Evolutionary conservation across 2,888 invertebrate genomes (phyloP), one percentile per base, ranked within the genome.

Genomic region (Drosophila vallismaia): DNA sequence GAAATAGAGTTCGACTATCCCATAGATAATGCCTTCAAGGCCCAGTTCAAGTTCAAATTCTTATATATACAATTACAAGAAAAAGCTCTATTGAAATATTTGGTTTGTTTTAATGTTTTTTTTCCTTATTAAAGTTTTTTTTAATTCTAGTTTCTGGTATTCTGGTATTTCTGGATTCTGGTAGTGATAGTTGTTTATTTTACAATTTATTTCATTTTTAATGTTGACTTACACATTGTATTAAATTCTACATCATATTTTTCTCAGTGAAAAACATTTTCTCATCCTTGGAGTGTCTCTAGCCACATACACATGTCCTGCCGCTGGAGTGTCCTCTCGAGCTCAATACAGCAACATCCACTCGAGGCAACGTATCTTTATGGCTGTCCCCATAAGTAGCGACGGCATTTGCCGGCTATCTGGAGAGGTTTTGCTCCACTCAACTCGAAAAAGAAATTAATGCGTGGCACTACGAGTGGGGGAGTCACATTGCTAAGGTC

Each of bases 1-100:
- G 59, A 86, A 0, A 75, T 92, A 10, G 91, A 91, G 46, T 92
- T 91, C 83, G 88, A 91, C n/a, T 89, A 91, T 71, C 78, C 89
- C n/a, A 90, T 90, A 2, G 84, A 89, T n/a, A 82, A 89, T 49
- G 90, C 90, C 0, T 90, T 90, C 55, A 77, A 75, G 36, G 14
- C 71, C 0, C 57, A 79, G 19, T 78, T 91, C n/a, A n/a, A n/a
- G n/a, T n/a, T n/a, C n/a, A n/a, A n/a, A n/a, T n/a, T n/a, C n/a
- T n/a, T n/a, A n/a, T n/a, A n/a, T n/a, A n/a, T n/a, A n/a, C n/a
- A n/a, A n/a, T n/a, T n/a, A n/a, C n/a, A n/a, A n/a, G n/a, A n/a
- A n/a, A n/a, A n/a, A n/a, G n/a, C n/a, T n/a, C n/a, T n/a, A n/a
- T n/a, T n/a, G n/a, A n/a, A n/a, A n/a, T n/a, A n/a, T n/a, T n/a